Conservation (phyloP, 2,113 vertebrate genomes). For the Pelusios castaneus region DNA sequence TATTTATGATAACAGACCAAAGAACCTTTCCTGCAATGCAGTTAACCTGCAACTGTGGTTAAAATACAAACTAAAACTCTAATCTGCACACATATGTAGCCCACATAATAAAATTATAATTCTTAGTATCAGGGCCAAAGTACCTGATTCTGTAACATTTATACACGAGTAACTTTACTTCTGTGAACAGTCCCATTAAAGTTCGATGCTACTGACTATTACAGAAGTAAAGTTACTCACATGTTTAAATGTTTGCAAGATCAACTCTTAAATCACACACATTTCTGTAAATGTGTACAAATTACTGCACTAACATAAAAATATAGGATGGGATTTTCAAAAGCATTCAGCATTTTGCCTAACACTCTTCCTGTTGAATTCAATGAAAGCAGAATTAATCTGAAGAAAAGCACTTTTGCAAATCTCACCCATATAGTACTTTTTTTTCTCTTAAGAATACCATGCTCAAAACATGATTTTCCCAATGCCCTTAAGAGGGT, state of each 20-base stretch:
- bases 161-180: background rate
- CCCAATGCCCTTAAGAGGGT: background rate
- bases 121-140: too few relatives aligned
- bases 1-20: slow-evolving; percentile 55
- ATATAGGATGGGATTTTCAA: background rate
- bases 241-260: slow-evolving; percentile 34
- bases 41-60: slow-evolving; percentile 57
- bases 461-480: background rate
- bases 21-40: slow-evolving; percentile 49
- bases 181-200: slow-evolving; percentile 33
- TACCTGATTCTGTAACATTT: background rate
- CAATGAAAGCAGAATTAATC: background rate
- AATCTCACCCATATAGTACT: background rate
- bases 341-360: background rate
- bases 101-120: background rate
- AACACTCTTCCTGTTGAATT: background rate
- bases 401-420: background rate
- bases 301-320: background rate
- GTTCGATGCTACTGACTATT: slow-evolving; percentile 36
- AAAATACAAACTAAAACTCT: slow-evolving; percentile 28
- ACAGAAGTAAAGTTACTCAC: slow-evolving; percentile 44
- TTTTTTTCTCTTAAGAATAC: background rate
- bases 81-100: background rate
- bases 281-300: slow-evolving; percentile 29
- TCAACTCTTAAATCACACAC: background rate